Evolutionary conservation across 2,113 vertebrate genomes (phyloP).

Genomic region (Sturnira hondurensis): DNA sequence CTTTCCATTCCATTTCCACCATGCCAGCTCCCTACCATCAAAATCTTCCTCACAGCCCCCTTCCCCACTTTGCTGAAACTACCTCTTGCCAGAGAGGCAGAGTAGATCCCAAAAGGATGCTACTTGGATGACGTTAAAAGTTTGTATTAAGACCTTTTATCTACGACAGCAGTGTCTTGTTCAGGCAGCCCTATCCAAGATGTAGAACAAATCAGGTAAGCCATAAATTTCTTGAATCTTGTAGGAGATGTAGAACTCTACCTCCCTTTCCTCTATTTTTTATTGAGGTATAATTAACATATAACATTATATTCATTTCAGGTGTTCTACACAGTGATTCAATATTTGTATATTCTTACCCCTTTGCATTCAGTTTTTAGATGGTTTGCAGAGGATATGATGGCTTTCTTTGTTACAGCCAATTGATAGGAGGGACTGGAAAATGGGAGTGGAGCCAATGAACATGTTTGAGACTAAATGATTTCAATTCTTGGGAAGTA

Average conservation of each 20-base stretch:
- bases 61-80: background rate
- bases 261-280: background rate
- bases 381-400: background rate
- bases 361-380: background rate
- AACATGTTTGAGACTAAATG: background rate
- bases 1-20: background rate
- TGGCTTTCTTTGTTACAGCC: background rate
- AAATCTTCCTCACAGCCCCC: background rate
- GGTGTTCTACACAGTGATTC: background rate
- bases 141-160: background rate
- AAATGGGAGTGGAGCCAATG: conserved; percentile 3
- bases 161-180: background rate
- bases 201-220: conserved; percentile 1
- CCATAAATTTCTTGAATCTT: conserved; percentile 14
- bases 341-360: background rate
- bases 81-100: background rate
- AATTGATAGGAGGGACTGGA: background rate
- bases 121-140: conserved; percentile 6
- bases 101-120: background rate
- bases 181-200: background rate
- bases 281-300: background rate
- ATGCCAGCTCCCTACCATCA: background rate
- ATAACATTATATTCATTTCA: background rate
- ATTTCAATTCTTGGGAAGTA: conserved; percentile 6
- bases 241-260: background rate